A percentile compares a stretch with the other conserved stretches of the same genome.
Evolutionary conservation across 1,140 invertebrate genomes (phyloP).

Genomic region (Lordiphosa collinella): DNA sequence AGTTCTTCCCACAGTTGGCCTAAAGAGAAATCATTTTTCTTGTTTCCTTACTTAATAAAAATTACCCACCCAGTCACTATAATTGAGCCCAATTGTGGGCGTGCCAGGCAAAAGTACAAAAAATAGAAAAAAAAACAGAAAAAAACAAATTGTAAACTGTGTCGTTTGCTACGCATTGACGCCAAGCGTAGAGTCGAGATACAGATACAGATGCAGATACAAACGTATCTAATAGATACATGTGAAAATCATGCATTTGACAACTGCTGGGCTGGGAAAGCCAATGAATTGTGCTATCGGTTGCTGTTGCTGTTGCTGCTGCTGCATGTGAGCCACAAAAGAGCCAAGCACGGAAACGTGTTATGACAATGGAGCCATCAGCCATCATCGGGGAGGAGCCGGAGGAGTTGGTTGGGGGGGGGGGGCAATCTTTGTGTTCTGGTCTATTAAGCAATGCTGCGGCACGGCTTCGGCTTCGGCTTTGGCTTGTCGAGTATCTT

Average conservation of each 20-base stretch:
- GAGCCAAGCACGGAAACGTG: conserved; percentile 54
- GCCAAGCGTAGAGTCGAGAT: conserved; percentile 17
- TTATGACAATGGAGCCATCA: conserved; percentile 63
- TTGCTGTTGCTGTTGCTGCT: conserved; percentile 11
- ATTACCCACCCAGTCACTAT: too few species aligned
- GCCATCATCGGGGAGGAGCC: background rate
- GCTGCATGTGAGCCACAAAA: conserved; percentile 39
- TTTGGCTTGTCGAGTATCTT: conserved; percentile 48
- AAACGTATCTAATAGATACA: conserved; percentile 78
- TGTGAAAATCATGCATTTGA: conserved; percentile 73
- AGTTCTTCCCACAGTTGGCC: too few species aligned
- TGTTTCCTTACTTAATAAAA: too few species aligned
- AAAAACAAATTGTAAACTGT: conserved; percentile 55
- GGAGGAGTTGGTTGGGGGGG: background rate
- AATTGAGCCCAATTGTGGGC: background rate
- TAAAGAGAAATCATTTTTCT: too few species aligned
- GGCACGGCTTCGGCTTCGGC: conserved; percentile 21
- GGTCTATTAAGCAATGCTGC: conserved; percentile 75
- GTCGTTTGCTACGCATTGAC: conserved; percentile 75
- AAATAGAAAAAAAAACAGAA: conserved; percentile 3
- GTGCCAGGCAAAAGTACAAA: background rate
- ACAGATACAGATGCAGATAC: conserved; percentile 32
- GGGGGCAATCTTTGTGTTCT: conserved; percentile 45
- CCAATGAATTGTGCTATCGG: conserved; percentile 72
- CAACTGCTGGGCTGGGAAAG: conserved; percentile 50